These are phyloP conservation scores for Brachyistius frenatus DNA, from an alignment of 2,113 vertebrate species.

Conservation along the genomic window DNA sequence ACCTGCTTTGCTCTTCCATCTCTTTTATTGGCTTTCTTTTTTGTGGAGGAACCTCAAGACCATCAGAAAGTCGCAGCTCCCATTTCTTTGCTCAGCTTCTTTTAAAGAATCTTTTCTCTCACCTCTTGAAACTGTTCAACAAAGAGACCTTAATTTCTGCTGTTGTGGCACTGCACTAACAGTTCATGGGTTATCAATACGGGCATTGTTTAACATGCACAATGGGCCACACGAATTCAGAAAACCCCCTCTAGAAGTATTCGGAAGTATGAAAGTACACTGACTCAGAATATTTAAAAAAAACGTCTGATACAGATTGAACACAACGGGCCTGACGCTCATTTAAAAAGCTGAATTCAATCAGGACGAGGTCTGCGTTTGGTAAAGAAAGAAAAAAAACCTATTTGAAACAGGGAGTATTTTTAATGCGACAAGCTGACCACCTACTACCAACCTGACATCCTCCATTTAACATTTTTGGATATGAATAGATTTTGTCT, in stretches of 20 bases:
- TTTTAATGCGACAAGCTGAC: slow-evolving; percentile 69
- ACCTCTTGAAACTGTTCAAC: slow-evolving; percentile 39
- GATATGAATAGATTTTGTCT: slow-evolving; percentile 73
- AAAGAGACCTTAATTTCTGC: slow-evolving; percentile 40
- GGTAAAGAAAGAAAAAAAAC: slow-evolving; percentile 42
- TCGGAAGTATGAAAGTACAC: slow-evolving; percentile 16
- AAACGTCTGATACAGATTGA: not conserved
- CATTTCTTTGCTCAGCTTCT: slow-evolving; percentile 42
- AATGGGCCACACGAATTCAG: slow-evolving; percentile 60
- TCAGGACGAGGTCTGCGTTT: slow-evolving; percentile 41
- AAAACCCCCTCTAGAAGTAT: slow-evolving; percentile 19
- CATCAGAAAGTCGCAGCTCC: slow-evolving; percentile 10
- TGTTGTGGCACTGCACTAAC: slow-evolving; percentile 38
- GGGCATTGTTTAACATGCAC: slow-evolving; percentile 73
- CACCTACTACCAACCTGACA: slow-evolving; percentile 75
- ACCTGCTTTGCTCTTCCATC: not conserved
- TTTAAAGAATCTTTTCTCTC: slow-evolving; percentile 69
- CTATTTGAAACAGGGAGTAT: slow-evolving; percentile 34
- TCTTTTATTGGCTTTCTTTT: slow-evolving; percentile 10
- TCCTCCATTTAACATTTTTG: slow-evolving; percentile 65
- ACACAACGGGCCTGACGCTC: slow-evolving; percentile 4
- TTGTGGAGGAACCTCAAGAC: slow-evolving; percentile 5
- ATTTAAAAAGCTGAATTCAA: slow-evolving; percentile 52
- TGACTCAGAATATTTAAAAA: slow-evolving; percentile 5
- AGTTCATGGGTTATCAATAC: slow-evolving; percentile 77